Conservation (phyloP, 2,797 vertebrate species). For the Spheniscus humboldti region DNA sequence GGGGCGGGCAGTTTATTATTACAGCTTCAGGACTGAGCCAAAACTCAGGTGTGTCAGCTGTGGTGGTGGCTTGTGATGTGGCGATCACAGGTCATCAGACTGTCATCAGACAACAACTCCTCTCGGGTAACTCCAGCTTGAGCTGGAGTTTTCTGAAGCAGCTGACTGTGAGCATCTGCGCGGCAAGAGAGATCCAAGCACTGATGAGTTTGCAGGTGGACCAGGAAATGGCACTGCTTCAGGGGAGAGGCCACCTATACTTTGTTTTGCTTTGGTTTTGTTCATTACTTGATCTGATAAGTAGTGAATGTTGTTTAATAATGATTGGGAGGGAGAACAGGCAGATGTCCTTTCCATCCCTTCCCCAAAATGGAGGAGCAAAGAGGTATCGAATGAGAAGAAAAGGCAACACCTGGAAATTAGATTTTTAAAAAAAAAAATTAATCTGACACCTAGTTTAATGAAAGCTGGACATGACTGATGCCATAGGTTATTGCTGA, state of each 20-base stretch:
- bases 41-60: neutral
- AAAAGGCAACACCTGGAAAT: neutral
- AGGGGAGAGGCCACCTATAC: neutral
- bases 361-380: neutral
- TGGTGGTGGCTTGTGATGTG: neutral
- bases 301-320: neutral
- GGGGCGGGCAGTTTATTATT: neutral
- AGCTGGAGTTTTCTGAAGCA: neutral
- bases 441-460: neutral
- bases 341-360: neutral
- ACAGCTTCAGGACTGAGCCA: neutral
- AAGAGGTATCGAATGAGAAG: neutral
- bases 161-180: neutral
- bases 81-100: neutral
- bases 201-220: neutral
- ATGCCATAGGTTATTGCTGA: neutral
- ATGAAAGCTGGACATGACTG: neutral
- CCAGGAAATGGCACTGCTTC: neutral
- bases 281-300: neutral
- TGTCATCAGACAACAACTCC: neutral
- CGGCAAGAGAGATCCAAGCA: neutral
- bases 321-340: neutral
- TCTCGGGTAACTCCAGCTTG: neutral
- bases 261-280: neutral
- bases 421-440: neutral